Conservation (phyloP, 2,797 vertebrate genomes). For the Leucoraja ocellata region DNA sequence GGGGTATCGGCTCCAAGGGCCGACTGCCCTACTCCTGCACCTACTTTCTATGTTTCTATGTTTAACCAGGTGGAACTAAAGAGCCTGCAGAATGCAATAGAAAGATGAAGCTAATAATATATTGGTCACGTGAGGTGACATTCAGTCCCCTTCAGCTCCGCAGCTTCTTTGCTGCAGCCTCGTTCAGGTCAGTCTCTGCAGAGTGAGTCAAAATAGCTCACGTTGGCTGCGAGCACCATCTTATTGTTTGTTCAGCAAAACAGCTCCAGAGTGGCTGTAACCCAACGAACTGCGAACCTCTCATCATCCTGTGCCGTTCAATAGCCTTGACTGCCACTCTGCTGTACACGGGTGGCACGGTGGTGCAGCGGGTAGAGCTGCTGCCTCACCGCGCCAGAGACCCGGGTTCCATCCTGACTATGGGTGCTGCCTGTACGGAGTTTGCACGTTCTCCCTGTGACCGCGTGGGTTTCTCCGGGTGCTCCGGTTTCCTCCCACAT, state of each 20-base stretch:
- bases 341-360: too few species aligned
- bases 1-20: too few species aligned
- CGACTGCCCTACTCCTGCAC: too few species aligned
- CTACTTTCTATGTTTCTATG: too few species aligned
- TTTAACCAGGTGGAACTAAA: not conserved
- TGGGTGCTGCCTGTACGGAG: too few species aligned
- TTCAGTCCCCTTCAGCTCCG: not conserved
- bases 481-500: too few species aligned
- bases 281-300: not conserved
- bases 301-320: not conserved
- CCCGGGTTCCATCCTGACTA: too few species aligned
- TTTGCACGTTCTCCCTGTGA: too few species aligned
- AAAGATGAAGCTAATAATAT: not conserved
- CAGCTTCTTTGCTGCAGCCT: not conserved
- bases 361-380: too few species aligned
- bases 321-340: too few species aligned
- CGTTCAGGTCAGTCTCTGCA: not conserved
- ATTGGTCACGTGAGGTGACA: not conserved
- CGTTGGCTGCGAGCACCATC: not conserved
- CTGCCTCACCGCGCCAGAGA: too few species aligned
- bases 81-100: not conserved
- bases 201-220: not conserved
- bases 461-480: too few species aligned
- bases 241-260: conserved; percentile 9
- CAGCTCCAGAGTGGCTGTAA: not conserved